Base-by-base conservation (phyloP, 2,888 invertebrate genomes). In the Phyllotreta cruciferae region DNA sequence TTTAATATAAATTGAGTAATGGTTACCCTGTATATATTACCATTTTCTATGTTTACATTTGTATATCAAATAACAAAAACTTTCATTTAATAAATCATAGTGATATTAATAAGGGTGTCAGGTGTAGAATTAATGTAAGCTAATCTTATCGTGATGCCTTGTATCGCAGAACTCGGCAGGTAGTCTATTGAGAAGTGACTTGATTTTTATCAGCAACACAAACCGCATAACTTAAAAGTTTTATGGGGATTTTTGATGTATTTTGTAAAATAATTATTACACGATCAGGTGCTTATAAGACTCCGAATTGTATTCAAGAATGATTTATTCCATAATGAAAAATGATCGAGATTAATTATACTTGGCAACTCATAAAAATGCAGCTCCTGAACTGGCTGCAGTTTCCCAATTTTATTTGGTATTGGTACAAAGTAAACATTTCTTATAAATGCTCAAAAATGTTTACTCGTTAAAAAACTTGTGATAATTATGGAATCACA, bases 61-160 rank as follows among this genome's bases (percentile, higher is more conserved):
- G 66, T 66, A 60, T 64, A 55, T 58, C 61, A 50, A 56, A 50
- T 64, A 62, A 54, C 56, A 64, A 66, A 60, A 63, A 62, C 45
- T 56, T 56, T 44, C 62, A 58, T 57, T 66, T 60, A 55, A 71
- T 67, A 70, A 68, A 68, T 71, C 67, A 66, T 56, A 44, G 63
- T 62, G 63, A 69, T 68, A 61, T 69, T 72, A 71, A 71, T 71
- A 71, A 66, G 67, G 66, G 69, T 71, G 71, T 71, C 73, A 73
- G 71, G 71, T 73, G 73, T 72, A 71, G 68, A 71, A 73, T 69
- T 70, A 73, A 72, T 71, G 71, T 71, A 71, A 71, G 71, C 67
- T 68, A 70, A 63, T 67, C 73, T 73, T 72, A 73, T 73, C 73
- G 68, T 45, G 66, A 65, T 68, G 62, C 67, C 68, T 69, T 68